Conservation (phyloP, 2,888 invertebrate genomes). For the Fissipunctia ypsillon region DNA sequence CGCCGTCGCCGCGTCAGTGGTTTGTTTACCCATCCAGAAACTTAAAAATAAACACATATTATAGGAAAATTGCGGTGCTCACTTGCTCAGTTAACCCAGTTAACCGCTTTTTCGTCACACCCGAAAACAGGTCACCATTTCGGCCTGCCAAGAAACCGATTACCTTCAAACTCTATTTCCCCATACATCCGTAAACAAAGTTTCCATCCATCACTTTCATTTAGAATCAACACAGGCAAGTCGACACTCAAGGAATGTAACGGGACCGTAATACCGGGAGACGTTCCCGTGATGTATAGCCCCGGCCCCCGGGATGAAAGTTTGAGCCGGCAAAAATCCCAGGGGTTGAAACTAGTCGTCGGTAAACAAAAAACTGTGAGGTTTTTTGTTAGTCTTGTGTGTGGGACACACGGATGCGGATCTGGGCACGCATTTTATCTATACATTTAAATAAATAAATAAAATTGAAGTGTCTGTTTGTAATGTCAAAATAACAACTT, state of each 20-base stretch:
- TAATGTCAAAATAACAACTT: no score
- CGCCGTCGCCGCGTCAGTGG: no score
- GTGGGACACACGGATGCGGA: constrained; percentile 54
- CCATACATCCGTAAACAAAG: constrained; percentile 36
- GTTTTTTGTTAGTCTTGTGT: constrained; percentile 63
- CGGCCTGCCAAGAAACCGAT: no score
- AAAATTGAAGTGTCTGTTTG: no score
- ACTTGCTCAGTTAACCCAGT: no score
- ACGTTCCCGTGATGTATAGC: constrained; percentile 67
- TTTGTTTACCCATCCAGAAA: no score
- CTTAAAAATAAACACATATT: no score
- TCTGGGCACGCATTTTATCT: constrained; percentile 3
- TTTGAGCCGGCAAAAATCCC: constrained; percentile 71
- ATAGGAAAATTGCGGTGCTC: no score
- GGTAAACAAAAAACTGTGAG: constrained; percentile 71
- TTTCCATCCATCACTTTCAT: constrained; percentile 38
- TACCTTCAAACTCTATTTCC: constrained; percentile 13
- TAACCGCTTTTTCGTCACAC: no score
- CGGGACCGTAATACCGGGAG: constrained; percentile 49
- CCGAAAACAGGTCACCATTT: no score
- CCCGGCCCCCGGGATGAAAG: constrained; percentile 65
- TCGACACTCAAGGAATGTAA: constrained; percentile 49
- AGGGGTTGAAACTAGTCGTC: constrained; percentile 68
- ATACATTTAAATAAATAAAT: no score
- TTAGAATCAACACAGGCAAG: constrained; percentile 55